These are phyloP conservation scores for Zaprionus davidi DNA, from an alignment of 1,140 invertebrate species.

Conservation along the genomic window DNA sequence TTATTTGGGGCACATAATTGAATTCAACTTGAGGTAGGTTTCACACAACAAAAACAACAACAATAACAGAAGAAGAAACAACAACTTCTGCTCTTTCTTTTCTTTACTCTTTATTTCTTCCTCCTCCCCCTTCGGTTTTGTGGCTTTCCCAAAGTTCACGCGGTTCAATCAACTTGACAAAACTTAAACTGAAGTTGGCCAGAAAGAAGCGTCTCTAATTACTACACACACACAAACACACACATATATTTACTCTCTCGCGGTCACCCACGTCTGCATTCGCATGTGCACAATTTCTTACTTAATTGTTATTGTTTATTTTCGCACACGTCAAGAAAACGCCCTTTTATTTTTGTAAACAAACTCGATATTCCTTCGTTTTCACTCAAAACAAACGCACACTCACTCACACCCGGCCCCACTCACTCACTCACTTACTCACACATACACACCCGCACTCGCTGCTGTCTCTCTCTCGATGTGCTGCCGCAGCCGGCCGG, in stretches of 20 bases:
- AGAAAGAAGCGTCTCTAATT: background rate
- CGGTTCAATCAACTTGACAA: constrained; percentile 69
- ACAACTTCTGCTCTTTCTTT: constrained; percentile 15
- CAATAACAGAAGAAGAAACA: constrained; percentile 1
- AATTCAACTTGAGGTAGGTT: constrained; percentile 69
- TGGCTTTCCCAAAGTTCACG: constrained; percentile 54
- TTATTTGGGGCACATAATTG: constrained; percentile 51
- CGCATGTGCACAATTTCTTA: constrained; percentile 15
- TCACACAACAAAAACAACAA: constrained; percentile 28
- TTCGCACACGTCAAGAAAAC: constrained; percentile 19
- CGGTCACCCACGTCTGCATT: background rate
- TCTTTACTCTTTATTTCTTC: constrained; percentile 6
- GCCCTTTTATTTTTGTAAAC: constrained; percentile 36
- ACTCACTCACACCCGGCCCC: background rate
- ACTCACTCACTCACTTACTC: background rate
- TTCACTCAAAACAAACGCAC: constrained; percentile 38
- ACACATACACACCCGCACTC: background rate
- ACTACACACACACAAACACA: constrained; percentile 6
- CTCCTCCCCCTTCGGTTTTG: background rate
- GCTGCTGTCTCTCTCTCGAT: background rate
- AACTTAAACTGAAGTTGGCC: constrained; percentile 55
- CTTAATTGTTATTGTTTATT: constrained; percentile 37
- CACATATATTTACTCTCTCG: background rate
- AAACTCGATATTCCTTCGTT: constrained; percentile 4
- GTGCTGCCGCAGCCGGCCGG: constrained; percentile 18